Conservation (phyloP, 2,888 invertebrate species). For the Pogonocherus hispidulus region DNA sequence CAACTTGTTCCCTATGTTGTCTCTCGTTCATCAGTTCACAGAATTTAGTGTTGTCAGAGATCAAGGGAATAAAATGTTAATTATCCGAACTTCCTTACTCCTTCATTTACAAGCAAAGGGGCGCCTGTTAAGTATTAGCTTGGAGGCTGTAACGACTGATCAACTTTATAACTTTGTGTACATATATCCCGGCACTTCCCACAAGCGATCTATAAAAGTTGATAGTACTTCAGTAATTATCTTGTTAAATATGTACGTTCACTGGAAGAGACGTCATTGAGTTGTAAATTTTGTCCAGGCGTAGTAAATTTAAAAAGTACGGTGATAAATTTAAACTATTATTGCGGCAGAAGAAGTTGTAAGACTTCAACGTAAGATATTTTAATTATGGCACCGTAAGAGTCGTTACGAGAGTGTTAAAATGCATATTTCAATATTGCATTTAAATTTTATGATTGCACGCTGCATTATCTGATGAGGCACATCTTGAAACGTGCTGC, state of each 20-base stretch:
- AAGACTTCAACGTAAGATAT: conserved; percentile 11
- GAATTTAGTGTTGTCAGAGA: conserved; percentile 11
- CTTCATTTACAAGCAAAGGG: conserved; percentile 9
- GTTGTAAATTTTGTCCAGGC: conserved; percentile 18
- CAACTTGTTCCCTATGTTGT: background rate
- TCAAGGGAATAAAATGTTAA: conserved; percentile 29
- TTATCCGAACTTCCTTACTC: conserved; percentile 17
- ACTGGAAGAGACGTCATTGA: conserved; percentile 12
- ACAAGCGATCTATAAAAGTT: conserved; percentile 41
- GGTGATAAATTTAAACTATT: conserved; percentile 14
- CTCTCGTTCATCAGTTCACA: conserved; percentile 1
- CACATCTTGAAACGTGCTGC: background rate
- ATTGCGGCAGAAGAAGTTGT: background rate
- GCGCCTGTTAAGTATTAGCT: conserved; percentile 24
- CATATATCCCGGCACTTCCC: conserved; percentile 29
- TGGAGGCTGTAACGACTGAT: conserved; percentile 27
- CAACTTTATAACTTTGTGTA: conserved; percentile 35
- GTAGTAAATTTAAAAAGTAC: conserved; percentile 13
- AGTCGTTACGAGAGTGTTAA: conserved; percentile 1
- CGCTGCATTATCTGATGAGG: background rate
- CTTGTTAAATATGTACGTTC: conserved; percentile 37
- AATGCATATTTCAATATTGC: conserved; percentile 9
- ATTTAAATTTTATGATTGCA: conserved; percentile 20
- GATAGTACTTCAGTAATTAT: conserved; percentile 45
- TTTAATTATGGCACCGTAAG: conserved; percentile 24